These are phyloP conservation scores for Semaprochilodus insignis DNA, from an alignment of 2,797 vertebrate species.

Conservation along the genomic window DNA sequence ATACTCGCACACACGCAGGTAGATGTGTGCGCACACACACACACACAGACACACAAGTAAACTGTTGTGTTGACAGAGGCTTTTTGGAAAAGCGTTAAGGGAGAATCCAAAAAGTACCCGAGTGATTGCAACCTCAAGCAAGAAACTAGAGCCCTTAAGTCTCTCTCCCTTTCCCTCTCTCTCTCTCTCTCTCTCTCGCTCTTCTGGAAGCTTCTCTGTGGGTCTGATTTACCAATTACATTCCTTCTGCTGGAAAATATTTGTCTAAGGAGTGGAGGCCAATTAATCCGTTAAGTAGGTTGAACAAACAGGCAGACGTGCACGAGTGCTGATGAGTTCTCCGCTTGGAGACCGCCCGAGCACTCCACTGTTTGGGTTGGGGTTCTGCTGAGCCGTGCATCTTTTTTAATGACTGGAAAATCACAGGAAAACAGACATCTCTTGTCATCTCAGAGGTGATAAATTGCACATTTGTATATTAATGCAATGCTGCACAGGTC, in stretches of 20 bases:
- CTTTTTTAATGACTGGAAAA: slow-evolving; percentile 49
- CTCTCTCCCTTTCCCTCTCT: slow-evolving; percentile 47
- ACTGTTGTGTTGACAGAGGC: slow-evolving; percentile 56
- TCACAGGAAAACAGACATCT: slow-evolving; percentile 27
- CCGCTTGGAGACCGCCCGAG: slow-evolving; percentile 42
- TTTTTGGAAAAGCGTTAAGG: slow-evolving; percentile 59
- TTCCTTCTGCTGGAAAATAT: slow-evolving; percentile 62
- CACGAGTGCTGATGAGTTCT: slow-evolving; percentile 48
- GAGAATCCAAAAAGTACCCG: slow-evolving; percentile 47
- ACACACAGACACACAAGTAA: slow-evolving; percentile 43
- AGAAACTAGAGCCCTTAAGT: slow-evolving; percentile 64
- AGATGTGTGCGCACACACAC: slow-evolving; percentile 34
- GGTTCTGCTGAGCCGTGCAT: slow-evolving; percentile 42
- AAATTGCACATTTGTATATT: slow-evolving; percentile 3
- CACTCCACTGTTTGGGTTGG: slow-evolving; percentile 36
- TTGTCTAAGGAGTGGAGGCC: slow-evolving; percentile 56
- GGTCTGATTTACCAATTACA: slow-evolving; percentile 63
- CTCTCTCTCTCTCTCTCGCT: not conserved
- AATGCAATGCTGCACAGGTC: slow-evolving; percentile 3
- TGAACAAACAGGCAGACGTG: slow-evolving; percentile 59
- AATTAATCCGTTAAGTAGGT: slow-evolving; percentile 60
- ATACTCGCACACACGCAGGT: slow-evolving; percentile 11
- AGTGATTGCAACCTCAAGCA: slow-evolving; percentile 68
- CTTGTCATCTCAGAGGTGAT: slow-evolving; percentile 28
- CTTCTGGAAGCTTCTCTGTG: slow-evolving; percentile 44